phyloP scores from a whole-genome alignment of 2,797 vertebrate species.

The Hyperoplus lanceolatus region DNA sequence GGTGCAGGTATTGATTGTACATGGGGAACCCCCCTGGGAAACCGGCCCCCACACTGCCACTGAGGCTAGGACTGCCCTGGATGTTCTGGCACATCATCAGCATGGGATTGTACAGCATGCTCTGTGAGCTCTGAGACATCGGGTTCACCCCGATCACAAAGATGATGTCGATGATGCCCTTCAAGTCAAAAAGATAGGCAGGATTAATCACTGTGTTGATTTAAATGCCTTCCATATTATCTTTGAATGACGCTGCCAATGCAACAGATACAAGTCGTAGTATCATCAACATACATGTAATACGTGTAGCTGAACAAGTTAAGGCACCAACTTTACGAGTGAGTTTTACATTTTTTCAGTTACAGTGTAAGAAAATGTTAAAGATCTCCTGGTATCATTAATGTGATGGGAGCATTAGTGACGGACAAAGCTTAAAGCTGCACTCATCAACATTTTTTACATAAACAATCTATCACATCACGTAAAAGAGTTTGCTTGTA shows the following conservation, averaged over 20 bases:
- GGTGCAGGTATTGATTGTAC: conserved; percentile 89
- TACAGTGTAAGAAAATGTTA: not conserved
- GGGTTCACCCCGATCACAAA: conserved; percentile 92
- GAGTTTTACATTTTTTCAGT: not conserved
- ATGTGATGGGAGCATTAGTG: not conserved
- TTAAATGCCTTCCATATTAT: not conserved
- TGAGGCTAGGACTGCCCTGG: conserved; percentile 80
- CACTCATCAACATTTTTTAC: not conserved
- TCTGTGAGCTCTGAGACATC: conserved; percentile 88
- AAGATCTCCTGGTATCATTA: not conserved
- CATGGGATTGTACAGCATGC: conserved; percentile 89
- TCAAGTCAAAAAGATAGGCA: not conserved
- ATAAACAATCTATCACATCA: not conserved
- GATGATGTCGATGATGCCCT: conserved; percentile 90
- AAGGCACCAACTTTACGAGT: not conserved
- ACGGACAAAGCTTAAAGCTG: not conserved
- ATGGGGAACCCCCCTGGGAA: conserved; percentile 75
- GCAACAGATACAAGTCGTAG: not conserved
- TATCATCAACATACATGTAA: not conserved
- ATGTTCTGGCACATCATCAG: conserved; percentile 88
- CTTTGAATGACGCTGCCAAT: not conserved
- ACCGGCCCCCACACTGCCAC: conserved; percentile 76
- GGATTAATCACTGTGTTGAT: not conserved
- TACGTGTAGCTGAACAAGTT: not conserved
- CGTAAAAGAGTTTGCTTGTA: not conserved